Evolutionary conservation across 2,888 invertebrate genomes (phyloP), one percentile per base, ranked within the genome.

Genomic region (Rotaria socialis): DNA sequence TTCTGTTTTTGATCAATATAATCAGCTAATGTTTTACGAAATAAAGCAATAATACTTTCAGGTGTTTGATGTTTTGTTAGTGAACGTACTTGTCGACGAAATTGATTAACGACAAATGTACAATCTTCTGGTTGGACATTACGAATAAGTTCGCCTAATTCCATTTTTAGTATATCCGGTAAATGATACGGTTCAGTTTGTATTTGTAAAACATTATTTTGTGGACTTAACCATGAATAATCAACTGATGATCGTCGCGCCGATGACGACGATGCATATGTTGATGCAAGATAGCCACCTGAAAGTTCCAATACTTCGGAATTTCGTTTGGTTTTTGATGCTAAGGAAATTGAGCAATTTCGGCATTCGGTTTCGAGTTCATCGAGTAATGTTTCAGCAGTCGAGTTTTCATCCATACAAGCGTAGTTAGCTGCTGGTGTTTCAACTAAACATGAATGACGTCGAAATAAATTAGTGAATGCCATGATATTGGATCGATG

Each of bases 131-230:
- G 47, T 80, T 24, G 0, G 7, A 80, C 80, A 47, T 47, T 24
- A 10, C 16, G 43, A 47, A 80, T 47, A 5, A 47, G n/a, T 80
- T 80, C 80, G 11, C 24, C 47, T n/a, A 80, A n/a, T 80, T 80
- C 80, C 80, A 80, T 80, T 80, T 80, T 80, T 10, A 80, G 47
- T 47, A 80, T 80, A 80, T 80, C 80, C 11, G 80, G n/a, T 80
- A 80, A 24, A 47, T 47, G 80, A 80, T 80, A 80, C 14, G 47
- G n/a, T 47, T 80, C 80, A 80, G 0, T 47, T 22, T 47, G 47
- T 80, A 24, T 24, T 67, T 67, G 67, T 35, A 67, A 19, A 47
- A 80, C 24, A 80, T 47, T 47, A n/a, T 80, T 80, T 11, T 43
- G 43, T 47, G 80, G 80, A 19, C 47, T 47, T 47, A 80, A 80